Conservation (phyloP, 2,888 invertebrate species). For the Noctua pronuba region DNA sequence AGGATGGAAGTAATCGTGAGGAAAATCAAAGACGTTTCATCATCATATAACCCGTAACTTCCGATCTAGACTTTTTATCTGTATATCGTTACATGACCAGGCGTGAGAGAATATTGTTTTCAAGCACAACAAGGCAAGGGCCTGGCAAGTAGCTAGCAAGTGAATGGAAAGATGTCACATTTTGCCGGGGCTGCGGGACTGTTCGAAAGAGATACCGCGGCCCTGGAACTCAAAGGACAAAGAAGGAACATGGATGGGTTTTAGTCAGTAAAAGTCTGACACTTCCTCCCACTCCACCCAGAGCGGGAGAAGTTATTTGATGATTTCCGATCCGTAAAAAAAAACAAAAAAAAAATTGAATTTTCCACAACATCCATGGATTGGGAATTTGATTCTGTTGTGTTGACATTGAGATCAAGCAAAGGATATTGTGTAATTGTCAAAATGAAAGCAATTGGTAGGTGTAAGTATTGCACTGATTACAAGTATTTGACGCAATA, state of each 20-base stretch:
- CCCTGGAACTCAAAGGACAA: too few species aligned
- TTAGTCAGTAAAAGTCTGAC: too few species aligned
- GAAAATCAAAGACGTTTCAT: conserved; percentile 31
- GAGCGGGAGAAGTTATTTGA: too few species aligned
- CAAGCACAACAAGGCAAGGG: too few species aligned
- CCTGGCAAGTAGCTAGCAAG: neutral
- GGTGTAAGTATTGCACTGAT: neutral
- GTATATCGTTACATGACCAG: conserved; percentile 3
- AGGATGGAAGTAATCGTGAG: conserved; percentile 38
- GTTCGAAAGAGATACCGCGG: too few species aligned
- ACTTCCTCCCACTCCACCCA: too few species aligned
- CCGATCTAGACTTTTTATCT: conserved; percentile 44
- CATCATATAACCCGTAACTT: conserved; percentile 43
- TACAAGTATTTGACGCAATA: neutral
- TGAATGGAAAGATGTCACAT: neutral
- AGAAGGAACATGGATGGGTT: too few species aligned
- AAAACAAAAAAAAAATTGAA: too few species aligned
- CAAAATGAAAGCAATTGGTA: neutral
- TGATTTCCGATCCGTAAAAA: too few species aligned
- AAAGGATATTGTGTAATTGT: conserved; percentile 4
- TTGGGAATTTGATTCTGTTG: neutral
- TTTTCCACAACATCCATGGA: neutral
- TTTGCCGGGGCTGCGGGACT: too few species aligned
- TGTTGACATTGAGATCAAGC: neutral
- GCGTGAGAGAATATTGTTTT: conserved; percentile 4